A percentile compares a stretch with the other conserved stretches of the same genome.
These are phyloP conservation scores for Xiphias gladius DNA, from an alignment of 2,113 vertebrate species.

Conservation along the genomic window DNA sequence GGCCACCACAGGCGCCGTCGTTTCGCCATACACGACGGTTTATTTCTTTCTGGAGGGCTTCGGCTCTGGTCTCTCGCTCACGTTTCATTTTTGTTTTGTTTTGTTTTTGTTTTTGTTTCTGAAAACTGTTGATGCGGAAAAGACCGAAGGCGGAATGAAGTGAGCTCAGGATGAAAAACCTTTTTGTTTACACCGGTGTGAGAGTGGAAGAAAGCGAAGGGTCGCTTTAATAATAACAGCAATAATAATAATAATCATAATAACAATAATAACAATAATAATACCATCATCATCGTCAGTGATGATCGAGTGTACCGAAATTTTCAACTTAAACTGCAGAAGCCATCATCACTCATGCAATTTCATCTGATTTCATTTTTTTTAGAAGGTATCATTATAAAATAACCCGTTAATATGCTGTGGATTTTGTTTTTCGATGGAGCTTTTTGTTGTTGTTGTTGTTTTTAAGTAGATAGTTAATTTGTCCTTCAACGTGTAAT, in stretches of 20 bases:
- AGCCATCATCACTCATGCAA: not conserved
- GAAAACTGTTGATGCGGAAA: conserved; percentile 87
- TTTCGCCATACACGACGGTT: conserved; percentile 54
- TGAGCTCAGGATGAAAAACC: conserved; percentile 23
- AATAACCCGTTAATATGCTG: not conserved
- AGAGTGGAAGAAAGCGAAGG: not conserved
- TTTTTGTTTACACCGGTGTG: not conserved
- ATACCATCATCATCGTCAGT: too few relatives aligned
- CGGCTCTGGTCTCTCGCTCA: conserved; percentile 88
- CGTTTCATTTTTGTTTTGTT: conserved; percentile 19
- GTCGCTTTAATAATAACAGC: not conserved
- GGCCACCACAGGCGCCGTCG: conserved; percentile 88
- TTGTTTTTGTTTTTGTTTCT: conserved; percentile 59
- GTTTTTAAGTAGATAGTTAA: not conserved
- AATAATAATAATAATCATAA: not conserved
- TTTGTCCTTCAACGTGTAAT: too few relatives aligned
- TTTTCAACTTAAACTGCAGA: too few relatives aligned
- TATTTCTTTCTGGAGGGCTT: conserved; percentile 71
- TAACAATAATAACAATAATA: too few relatives aligned
- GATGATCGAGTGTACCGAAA: too few relatives aligned
- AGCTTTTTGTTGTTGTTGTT: not conserved
- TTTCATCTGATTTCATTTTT: not conserved
- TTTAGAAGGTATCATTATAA: not conserved
- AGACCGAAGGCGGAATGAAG: conserved; percentile 69
- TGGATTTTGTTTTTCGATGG: not conserved